Base-by-base conservation (phyloP, 2,888 invertebrate species). In the Oscheius onirici region DNA sequence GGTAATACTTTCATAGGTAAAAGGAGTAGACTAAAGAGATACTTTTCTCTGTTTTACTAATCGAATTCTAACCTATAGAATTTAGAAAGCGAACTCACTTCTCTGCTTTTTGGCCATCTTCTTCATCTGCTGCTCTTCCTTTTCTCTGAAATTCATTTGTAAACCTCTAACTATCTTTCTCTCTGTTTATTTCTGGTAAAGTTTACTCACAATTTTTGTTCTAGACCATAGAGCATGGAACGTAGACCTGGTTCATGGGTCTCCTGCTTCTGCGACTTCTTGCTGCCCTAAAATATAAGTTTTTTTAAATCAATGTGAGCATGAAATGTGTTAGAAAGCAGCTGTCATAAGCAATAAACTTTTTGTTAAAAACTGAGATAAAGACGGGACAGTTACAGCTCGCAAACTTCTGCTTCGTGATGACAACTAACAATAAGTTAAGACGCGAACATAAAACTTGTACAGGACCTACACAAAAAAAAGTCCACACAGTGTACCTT, bases 161-260 rank as follows among this genome's bases (percentile, higher is more conserved):
- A n/a, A 57, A 15, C 41, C 13, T n/a, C 22, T 22, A 20, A 11
- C 13, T 20, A 22, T n/a, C 10, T 17, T n/a, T 20, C 17, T 43
- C 24, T 28, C 20, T 40, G 46, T 2, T 5, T 52, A 11, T 52
- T 52, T 52, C 3, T 5, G 22, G 22, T 52, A 3, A 3, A 52
- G 13, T 55, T 24, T 24, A 75, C 79, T 74, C 46, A 81, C 82
- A 76, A 78, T 76, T 79, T 82, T 67, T 77, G 76, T 2, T 74
- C 74, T 58, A 84, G 71, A 51, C 83, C 83, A 69, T 84, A 84
- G 58, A 84, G 75, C 83, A 84, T 81, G 1, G 84, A 79, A 26
- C 84, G 78, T 20, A 84, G 75, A 11, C 84, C 84, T 3, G 83
- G 83, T 60, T 80, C 80, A 52, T 74, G 60, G 66, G 52, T 13